phyloP scores from a whole-genome alignment of 2,797 vertebrate genomes.

The Epinephelus malabaricus region DNA sequence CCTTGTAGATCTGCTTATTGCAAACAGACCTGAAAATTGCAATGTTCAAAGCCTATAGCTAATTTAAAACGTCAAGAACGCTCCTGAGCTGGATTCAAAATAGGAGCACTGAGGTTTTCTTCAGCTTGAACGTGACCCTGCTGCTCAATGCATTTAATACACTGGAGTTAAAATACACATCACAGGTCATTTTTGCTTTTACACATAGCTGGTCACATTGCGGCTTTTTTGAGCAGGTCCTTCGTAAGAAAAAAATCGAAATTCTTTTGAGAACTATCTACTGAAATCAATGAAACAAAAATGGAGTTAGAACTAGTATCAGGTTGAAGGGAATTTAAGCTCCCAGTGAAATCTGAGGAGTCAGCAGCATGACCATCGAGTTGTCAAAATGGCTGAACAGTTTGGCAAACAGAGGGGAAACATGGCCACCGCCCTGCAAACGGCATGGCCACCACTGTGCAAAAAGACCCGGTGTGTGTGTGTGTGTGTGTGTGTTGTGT shows the following conservation, averaged over 20 bases:
- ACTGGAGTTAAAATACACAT: no score
- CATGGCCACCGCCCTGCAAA: constrained; percentile 23
- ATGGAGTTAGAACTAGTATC: background rate
- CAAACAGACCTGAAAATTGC: background rate
- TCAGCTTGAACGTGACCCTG: background rate
- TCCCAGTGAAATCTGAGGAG: background rate
- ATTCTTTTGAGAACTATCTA: background rate
- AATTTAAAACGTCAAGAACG: background rate
- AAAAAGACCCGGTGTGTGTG: constrained; percentile 28
- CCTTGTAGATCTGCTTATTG: no score
- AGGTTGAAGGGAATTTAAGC: background rate
- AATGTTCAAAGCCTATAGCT: background rate
- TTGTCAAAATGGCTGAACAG: constrained; percentile 53
- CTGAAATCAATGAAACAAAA: background rate
- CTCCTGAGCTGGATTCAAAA: background rate
- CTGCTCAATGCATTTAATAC: background rate
- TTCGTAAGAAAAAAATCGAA: background rate
- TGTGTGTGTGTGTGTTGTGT: constrained; percentile 37
- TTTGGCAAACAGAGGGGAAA: constrained; percentile 35
- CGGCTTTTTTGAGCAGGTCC: background rate
- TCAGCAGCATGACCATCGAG: background rate
- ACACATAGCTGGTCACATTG: no score
- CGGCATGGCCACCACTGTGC: constrained; percentile 33
- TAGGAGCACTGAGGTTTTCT: background rate
- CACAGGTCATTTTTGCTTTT: background rate